A percentile compares a stretch with the other conserved stretches of the same genome.
phyloP scores from a whole-genome alignment of 2,797 vertebrate genomes.

The Enteromius anoplus region DNA sequence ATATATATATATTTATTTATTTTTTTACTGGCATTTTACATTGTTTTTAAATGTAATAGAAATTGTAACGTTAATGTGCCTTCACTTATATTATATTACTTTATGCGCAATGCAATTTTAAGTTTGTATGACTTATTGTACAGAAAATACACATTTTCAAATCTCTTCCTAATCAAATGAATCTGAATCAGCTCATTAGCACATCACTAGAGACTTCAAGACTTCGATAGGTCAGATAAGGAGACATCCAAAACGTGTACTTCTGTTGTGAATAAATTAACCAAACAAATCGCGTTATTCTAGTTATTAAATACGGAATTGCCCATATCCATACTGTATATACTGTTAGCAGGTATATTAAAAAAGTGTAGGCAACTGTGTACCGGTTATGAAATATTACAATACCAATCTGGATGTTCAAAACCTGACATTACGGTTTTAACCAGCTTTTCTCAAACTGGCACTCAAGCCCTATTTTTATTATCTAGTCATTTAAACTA shows the following conservation, averaged over 20 bases:
- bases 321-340: neutral
- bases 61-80: neutral
- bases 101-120: neutral
- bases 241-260: neutral
- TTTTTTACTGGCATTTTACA: neutral
- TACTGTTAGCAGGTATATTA: too few relatives aligned
- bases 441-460: neutral
- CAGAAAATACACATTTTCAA: neutral
- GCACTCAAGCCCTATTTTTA: neutral
- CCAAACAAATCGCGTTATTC: too few relatives aligned
- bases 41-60: neutral
- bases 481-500: neutral
- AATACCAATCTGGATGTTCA: neutral
- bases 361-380: neutral
- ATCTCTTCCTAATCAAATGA: neutral
- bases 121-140: neutral
- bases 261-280: neutral
- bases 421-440: neutral
- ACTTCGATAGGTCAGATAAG: neutral
- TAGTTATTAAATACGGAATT: neutral
- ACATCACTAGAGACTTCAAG: neutral
- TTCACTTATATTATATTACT: neutral
- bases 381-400: neutral
- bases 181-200: neutral
- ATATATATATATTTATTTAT: too few relatives aligned